Percentiles rank a stretch among this genome's conserved stretches.
Evolutionary conservation across 2,797 vertebrate genomes (phyloP).

Genomic region (Gastrophryne carolinensis): DNA sequence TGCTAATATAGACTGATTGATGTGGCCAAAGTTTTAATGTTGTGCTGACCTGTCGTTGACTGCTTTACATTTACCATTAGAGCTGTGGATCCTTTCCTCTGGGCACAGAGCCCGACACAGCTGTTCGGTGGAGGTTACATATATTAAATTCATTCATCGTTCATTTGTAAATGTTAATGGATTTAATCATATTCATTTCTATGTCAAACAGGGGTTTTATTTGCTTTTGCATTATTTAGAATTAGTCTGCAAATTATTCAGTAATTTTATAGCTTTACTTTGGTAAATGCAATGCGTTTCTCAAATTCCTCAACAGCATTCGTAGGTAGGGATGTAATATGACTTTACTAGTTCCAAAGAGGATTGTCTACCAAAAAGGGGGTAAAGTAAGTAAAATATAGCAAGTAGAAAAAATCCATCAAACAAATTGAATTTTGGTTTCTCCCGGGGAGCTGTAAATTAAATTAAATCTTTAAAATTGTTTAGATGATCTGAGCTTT

Average conservation of each 20-base stretch:
- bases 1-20: not conserved
- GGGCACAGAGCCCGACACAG: not conserved
- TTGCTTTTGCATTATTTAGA: not conserved
- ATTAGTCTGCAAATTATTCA: not conserved
- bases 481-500: not conserved
- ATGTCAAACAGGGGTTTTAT: too few relatives aligned
- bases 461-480: not conserved
- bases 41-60: constrained; percentile 24
- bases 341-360: too few relatives aligned
- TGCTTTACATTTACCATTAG: not conserved
- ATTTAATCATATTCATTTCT: too few relatives aligned
- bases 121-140: not conserved
- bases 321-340: too few relatives aligned
- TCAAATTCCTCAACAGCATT: too few relatives aligned
- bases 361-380: too few relatives aligned
- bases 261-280: not conserved
- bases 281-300: too few relatives aligned
- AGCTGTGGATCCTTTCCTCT: not conserved
- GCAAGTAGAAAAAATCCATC: not conserved
- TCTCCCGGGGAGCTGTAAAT: not conserved
- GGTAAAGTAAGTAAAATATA: not conserved
- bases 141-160: not conserved
- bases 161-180: not conserved
- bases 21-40: not conserved
- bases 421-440: not conserved